phyloP scores from a whole-genome alignment of 1,140 invertebrate species.

The Plutomurus gul region DNA sequence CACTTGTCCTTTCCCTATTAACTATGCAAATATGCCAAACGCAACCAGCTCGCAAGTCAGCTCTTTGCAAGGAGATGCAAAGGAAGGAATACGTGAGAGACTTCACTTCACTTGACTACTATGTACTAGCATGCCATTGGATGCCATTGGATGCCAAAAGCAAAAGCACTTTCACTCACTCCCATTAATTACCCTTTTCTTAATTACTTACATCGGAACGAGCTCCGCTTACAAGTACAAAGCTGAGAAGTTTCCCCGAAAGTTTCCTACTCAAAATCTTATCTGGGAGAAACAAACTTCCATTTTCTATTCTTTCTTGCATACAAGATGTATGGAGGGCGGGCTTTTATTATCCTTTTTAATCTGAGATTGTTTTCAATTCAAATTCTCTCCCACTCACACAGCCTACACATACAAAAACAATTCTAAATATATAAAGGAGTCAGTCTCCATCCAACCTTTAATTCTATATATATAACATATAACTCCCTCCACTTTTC shows the following conservation, averaged over 20 bases:
- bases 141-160: background rate
- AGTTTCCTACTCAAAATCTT: background rate
- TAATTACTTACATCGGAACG: background rate
- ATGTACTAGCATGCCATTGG: background rate
- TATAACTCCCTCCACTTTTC: no score
- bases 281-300: background rate
- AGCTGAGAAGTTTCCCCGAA: background rate
- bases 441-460: no score
- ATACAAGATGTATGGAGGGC: background rate
- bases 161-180: slow-evolving; percentile 15
- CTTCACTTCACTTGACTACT: background rate
- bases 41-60: background rate
- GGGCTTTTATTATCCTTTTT: no score
- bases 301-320: background rate
- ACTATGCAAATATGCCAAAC: slow-evolving; percentile 21
- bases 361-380: no score
- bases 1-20: background rate
- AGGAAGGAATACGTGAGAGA: background rate
- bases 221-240: background rate
- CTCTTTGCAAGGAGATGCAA: background rate
- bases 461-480: no score
- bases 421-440: no score
- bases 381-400: no score
- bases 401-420: no score
- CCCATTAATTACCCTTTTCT: background rate